Base-by-base conservation (phyloP, 1,140 invertebrate genomes). In the Scaptomyza hsui region DNA sequence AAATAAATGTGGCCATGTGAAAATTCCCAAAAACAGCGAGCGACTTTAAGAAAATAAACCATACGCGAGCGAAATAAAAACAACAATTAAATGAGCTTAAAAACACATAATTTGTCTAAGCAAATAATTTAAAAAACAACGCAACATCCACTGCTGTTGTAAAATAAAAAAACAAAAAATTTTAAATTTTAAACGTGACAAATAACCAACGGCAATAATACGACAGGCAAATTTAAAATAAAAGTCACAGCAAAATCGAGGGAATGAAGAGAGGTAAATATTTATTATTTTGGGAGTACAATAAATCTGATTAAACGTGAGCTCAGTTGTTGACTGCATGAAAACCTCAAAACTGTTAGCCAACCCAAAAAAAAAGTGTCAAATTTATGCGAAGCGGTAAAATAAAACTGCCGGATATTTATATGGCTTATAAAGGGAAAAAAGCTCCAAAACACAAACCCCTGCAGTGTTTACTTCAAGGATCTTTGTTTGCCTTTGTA, bases 371-470 rank as follows among this genome's bases (percentile, higher is more conserved):
- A 57, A 78, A 78, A 79, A 79, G 79, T 79, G 72, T 85, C 72
- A 76, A 79, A 83, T 85, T 85, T 76, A 83, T 79, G 80, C 72
- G 70, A 81, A 78, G 74, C 64, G 75, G 63, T 72, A 76, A 85
- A 80, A 72, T 56, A 59, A 56, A 76, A 81, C 69, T 74, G 70
- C 63, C 78, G 60, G 74, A 82, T 78, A 81, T 81, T 81, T 81
- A 74, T 82, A 81, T 78, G 63, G 70, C 78, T 83, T 80, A 83
- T 73, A 55, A 62, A 56, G 35, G 29, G 21, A 4, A 18, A 18
- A 26, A 24, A 18, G 12, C n/a, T 18, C 15, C 9, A 19, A 24
- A 35, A 42, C 16, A 53, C 53, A 63, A 45, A 44, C 59, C 65
- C 71, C 63, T 62, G 39, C 45, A 62, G 13, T 53, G 52, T 48